phyloP scores from a whole-genome alignment of 2,113 vertebrate species.

The Globicephala melas region DNA sequence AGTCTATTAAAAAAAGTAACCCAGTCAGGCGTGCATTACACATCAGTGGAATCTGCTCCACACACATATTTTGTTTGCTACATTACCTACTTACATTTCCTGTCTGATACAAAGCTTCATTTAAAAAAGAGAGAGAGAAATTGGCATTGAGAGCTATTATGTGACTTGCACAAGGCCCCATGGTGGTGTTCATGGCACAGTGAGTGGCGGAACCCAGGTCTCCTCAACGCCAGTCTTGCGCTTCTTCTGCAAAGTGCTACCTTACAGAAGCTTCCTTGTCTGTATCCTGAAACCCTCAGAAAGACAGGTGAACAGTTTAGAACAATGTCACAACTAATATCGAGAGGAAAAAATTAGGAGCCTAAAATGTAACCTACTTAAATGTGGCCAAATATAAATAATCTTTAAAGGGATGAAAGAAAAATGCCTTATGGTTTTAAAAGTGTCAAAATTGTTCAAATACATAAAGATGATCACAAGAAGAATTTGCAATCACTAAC shows the following conservation, averaged over 20 bases:
- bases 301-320: neutral
- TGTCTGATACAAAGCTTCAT: neutral
- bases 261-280: neutral
- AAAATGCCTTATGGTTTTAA: neutral
- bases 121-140: neutral
- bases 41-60: neutral
- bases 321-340: neutral
- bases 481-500: neutral
- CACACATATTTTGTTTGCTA: neutral
- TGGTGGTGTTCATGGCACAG: neutral
- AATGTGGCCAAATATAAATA: neutral
- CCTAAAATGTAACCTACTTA: neutral
- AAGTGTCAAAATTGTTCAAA: neutral
- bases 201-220: neutral
- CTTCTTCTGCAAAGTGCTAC: neutral
- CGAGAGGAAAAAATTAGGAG: neutral
- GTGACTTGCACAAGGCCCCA: neutral
- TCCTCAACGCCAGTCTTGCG: neutral
- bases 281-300: neutral
- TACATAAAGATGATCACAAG: neutral
- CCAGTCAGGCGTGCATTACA: neutral
- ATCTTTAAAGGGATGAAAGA: neutral
- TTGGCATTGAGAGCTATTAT: neutral
- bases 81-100: neutral
- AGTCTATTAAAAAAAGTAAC: neutral